Base-by-base conservation (phyloP, 2,113 vertebrate species). In the Tichodroma muraria region DNA sequence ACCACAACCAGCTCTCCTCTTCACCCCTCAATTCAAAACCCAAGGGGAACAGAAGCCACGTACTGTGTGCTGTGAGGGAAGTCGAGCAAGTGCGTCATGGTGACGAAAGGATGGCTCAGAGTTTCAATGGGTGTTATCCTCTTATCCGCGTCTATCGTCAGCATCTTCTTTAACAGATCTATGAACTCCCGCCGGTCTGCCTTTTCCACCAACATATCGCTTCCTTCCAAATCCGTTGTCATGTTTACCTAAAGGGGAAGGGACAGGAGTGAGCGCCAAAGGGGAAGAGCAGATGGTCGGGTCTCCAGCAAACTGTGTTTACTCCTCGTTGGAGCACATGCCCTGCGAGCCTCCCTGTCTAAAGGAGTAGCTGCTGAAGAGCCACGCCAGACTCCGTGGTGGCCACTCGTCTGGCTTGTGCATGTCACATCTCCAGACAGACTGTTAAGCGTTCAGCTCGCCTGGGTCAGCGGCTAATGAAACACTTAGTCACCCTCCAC, bases 41-140 rank as follows among this genome's bases (percentile, higher is more conserved):
- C 37, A 18, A 42, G 44, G 28, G 59, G 56, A 88, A 88, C 1
- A 8, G 88, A 93, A 85, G 76, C 45, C 80, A 91, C 98, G 4
- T 98, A 99, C 99, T 99, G 99, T 97, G 99, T 98, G 97, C 99
- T 99, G 92, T 99, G 99, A 7, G 99, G 99, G 94, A 99, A 99
- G 97, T 99, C 99, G 1, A 99, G 98, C 83, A 99, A 97, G 93
- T 99, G 99, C 0, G 99, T 98, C 99, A 99, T 99, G 64, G 99
- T 99, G 92, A 99, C 99, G 84, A 99, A 99, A 50, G 99, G 98
- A 91, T 99, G 99, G 98, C 98, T 99, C 97, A 99, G 98, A 15
- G 99, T 99, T 97, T 99, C 99, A 6, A 99, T 99, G 10, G 99
- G 99, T 24, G 99, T 99, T 98, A 99, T 98, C 96, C 99, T 98